These are phyloP conservation scores for Deroptyus accipitrinus DNA, from an alignment of 2,113 vertebrate species.

Conservation along the genomic window DNA sequence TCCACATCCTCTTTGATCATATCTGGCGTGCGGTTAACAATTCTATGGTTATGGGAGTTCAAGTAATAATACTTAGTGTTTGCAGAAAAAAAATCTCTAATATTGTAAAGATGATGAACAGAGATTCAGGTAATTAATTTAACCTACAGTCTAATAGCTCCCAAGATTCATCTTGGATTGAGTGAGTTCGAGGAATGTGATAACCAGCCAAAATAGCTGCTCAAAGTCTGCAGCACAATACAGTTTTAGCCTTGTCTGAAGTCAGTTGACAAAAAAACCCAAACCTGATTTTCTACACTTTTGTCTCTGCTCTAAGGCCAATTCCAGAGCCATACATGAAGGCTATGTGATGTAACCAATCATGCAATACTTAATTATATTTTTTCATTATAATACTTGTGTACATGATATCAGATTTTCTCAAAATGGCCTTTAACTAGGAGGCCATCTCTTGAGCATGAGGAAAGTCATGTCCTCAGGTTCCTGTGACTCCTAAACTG, in stretches of 20 bases:
- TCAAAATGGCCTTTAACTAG: background rate
- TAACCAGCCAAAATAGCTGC: background rate
- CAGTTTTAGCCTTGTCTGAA: background rate
- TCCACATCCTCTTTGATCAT: constrained; percentile 73
- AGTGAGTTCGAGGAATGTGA: background rate
- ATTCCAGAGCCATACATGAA: background rate
- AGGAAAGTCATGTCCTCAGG: background rate
- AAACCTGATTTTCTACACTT: background rate
- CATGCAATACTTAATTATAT: background rate
- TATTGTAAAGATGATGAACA: background rate
- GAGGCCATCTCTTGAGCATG: background rate
- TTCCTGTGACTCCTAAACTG: background rate
- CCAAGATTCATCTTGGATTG: background rate
- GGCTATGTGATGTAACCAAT: background rate
- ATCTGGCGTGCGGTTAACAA: constrained; percentile 78
- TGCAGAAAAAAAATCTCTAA: background rate
- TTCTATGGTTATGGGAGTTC: constrained; percentile 53
- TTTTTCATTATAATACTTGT: background rate
- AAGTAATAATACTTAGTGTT: background rate
- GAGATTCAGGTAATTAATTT: background rate
- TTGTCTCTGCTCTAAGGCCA: background rate
- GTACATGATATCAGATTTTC: background rate
- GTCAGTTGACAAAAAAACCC: background rate
- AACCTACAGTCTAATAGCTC: background rate
- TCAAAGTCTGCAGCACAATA: background rate